Percentiles rank a stretch among this genome's conserved stretches.
phyloP scores from a whole-genome alignment of 1,140 invertebrate species.

The Aleiodes sp. region DNA sequence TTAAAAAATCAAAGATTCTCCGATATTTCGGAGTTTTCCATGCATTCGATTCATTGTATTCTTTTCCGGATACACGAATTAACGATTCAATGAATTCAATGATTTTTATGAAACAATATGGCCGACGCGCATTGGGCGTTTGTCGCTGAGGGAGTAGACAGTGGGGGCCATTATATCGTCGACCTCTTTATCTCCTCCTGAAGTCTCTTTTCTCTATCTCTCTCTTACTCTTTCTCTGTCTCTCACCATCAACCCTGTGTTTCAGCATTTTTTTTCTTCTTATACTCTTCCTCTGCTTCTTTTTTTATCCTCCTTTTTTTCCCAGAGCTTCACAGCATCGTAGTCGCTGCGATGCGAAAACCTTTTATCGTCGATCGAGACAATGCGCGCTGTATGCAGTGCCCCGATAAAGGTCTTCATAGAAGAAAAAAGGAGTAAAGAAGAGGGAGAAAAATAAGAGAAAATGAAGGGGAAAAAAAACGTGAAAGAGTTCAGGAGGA shows the following conservation, averaged over 20 bases:
- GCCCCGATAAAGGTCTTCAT: constrained; percentile 20
- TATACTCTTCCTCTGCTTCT: neutral
- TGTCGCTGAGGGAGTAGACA: constrained; percentile 31
- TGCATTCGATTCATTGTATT: neutral
- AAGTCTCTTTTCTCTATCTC: constrained; percentile 13
- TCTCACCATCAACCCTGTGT: too few relatives aligned
- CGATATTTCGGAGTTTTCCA: neutral
- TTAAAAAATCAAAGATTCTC: neutral
- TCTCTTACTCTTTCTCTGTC: neutral
- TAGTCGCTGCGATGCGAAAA: constrained; percentile 46
- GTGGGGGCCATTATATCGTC: constrained; percentile 46
- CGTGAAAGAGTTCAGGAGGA: neutral
- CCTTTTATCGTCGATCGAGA: constrained; percentile 50
- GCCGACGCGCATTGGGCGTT: constrained; percentile 11
- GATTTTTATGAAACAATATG: constrained; percentile 2
- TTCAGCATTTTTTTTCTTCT: constrained; percentile 13
- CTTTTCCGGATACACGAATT: neutral
- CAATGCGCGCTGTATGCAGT: constrained; percentile 39
- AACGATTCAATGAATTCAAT: neutral
- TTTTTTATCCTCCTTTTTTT: constrained; percentile 20
- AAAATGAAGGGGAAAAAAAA: constrained; percentile 19
- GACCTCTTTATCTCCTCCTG: constrained; percentile 49
- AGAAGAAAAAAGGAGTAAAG: neutral
- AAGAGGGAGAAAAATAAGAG: constrained; percentile 1
- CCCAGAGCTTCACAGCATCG: constrained; percentile 26